A percentile compares a stretch with the other conserved stretches of the same genome.
phyloP scores from a whole-genome alignment of 2,113 vertebrate genomes.

The Pelvicachromis taeniatus region DNA sequence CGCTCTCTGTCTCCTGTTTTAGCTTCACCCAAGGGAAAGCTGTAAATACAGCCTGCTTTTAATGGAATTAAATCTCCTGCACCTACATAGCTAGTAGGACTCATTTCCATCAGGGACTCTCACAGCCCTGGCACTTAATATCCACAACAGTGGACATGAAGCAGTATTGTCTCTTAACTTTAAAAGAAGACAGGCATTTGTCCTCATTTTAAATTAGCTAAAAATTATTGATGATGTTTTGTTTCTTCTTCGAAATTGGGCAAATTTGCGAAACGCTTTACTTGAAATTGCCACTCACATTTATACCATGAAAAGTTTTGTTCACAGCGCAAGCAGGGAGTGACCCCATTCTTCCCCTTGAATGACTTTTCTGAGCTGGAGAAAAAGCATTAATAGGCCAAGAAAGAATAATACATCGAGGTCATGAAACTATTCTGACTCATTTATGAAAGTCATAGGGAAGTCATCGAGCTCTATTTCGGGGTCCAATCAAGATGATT shows the following conservation, averaged over 20 bases:
- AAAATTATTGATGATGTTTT: neutral
- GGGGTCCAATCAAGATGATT: neutral
- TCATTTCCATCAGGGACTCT: conserved; percentile 7
- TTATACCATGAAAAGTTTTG: neutral
- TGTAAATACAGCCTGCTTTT: conserved; percentile 57
- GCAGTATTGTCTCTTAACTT: neutral
- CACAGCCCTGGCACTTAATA: neutral
- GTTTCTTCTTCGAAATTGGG: neutral
- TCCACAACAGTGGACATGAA: neutral
- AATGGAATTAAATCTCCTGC: conserved; percentile 52
- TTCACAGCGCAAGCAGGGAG: neutral
- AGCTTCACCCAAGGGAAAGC: conserved; percentile 53
- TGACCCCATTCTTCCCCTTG: conserved; percentile 10
- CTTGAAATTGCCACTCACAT: neutral
- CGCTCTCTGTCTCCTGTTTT: conserved; percentile 46
- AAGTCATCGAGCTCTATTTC: conserved; percentile 1
- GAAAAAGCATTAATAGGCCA: neutral
- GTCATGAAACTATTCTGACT: neutral
- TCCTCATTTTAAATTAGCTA: neutral
- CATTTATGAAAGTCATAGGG: conserved; percentile 22
- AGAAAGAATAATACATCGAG: conserved; percentile 5
- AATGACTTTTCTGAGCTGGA: neutral
- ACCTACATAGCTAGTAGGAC: conserved; percentile 37
- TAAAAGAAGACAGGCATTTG: neutral
- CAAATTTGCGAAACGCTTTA: neutral